These are phyloP conservation scores for Corvus moneduloides DNA, from an alignment of 2,113 vertebrate species.

Conservation along the genomic window DNA sequence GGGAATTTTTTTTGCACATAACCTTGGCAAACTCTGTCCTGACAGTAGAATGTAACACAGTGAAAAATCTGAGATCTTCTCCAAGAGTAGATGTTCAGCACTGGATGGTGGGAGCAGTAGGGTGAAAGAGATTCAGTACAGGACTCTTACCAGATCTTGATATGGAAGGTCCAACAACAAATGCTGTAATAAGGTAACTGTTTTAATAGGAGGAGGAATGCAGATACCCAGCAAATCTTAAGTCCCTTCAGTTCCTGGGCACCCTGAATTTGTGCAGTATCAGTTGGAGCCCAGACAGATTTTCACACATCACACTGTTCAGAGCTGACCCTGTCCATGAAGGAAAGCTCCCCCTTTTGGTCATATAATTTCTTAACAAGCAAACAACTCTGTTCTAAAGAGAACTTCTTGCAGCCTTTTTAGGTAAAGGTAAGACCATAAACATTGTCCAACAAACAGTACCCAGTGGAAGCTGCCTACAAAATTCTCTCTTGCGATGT, in stretches of 20 bases:
- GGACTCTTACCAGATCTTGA: neutral
- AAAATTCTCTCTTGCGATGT: neutral
- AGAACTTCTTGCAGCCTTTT: neutral
- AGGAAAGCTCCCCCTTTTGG: neutral
- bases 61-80: neutral
- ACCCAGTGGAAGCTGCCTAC: fast-evolving
- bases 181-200: neutral
- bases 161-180: neutral
- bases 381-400: neutral
- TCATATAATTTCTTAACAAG: neutral
- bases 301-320: fast-evolving
- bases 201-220: neutral
- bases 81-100: neutral
- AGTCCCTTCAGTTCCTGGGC: neutral
- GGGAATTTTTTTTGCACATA: neutral
- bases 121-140: fast-evolving
- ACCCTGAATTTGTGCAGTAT: fast-evolving
- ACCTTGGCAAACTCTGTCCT: neutral
- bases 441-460: neutral
- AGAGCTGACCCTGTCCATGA: neutral
- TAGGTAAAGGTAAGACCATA: neutral
- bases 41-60: no score
- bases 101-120: neutral
- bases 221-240: neutral
- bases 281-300: fast-evolving